Evolutionary conservation across 2,113 vertebrate genomes (phyloP), one percentile per base, ranked within the genome.

Genomic region (Procapra przewalskii): DNA sequence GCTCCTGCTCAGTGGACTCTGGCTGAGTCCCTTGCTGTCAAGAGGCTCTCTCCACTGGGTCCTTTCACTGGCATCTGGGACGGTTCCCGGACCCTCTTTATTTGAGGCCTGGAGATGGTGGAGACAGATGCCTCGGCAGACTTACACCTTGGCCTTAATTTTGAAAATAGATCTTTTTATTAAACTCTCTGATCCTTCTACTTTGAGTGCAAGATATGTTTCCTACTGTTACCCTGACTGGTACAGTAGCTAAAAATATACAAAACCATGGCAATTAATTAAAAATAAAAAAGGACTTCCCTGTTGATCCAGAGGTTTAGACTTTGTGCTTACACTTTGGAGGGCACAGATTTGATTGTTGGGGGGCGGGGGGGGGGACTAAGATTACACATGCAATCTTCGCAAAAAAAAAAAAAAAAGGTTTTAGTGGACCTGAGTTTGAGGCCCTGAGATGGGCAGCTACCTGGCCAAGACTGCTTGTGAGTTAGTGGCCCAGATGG

Each of bases 151-250:
- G 50, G 27, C 83, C 50, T 95, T 59, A 52, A 43, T 43, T 82
- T 67, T 57, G 43, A 52, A 79, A 64, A 82, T 19, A 82, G 50
- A 55, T 40, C 50, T 33, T 91, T 91, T 88, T 85, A 81, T 85
- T 71, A 62, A 88, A 80, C 55, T 48, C 48, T 92, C 40, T 31
- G 45, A 62, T 55, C 67, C 75, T 90, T 81, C 52, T 60, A 19
- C 81, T 48, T 43, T 50, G 64, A 93, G 43, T 52, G 54, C 0
- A 5, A 60, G 67, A 23, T 55, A 57, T 60, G 14, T 50, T 84
- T 96, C 59, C 36, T 33, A 23, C 80, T 43, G 23, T 84, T 54
- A 84, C 7, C 17, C 36, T 88, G 55, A 52, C 31, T 75, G 31
- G 36, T 75, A 50, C 23, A 45, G 52, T n/a, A 75, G 83, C 45